Base-by-base conservation (phyloP, 2,888 invertebrate species). In the Polyommatus icarus region DNA sequence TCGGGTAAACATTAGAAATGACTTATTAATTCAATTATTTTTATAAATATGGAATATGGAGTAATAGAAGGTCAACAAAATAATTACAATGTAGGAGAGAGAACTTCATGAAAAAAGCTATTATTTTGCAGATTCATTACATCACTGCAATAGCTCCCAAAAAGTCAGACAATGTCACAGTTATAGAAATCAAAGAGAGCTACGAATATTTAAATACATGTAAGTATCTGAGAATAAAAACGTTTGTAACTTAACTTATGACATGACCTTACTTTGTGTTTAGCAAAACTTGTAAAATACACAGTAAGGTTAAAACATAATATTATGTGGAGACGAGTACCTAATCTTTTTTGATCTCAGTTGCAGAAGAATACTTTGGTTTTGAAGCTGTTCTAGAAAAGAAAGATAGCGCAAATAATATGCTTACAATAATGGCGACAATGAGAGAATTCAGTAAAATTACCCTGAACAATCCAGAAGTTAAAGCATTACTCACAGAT, bases 401-500 rank as follows among this genome's bases (percentile, higher is more conserved):
- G 0, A 75, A 80, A 1, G 3, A 76, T 0, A 6, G 77, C 32
- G 0, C 79, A 5, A 50, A 77, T 32, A 80, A 83, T 7, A 6
- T 78, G 1, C 18, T 76, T 0, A 5, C 79, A 0, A 10, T 85
- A 0, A 71, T 80, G 18, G 59, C 76, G 7, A 5, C 81, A 12
- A 83, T 85, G 82, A 57, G 78, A 3, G 59, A 77, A 0, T 6
- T 84, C 0, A 71, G 79, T 1, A 82, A 77, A 8, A 75, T 75
- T 1, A 84, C 85, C 0, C 7, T 85, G 6, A 76, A 78, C 6
- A 81, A 84, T 61, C 78, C 80, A 5, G 80, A 80, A 0, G 83
- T 87, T 0, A 81, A 82, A 20, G 79, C 82, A 3, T 15, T 89
- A 0, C 36, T 89, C 4, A 79, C 83, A 73, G 83, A 88, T 36